phyloP scores from a whole-genome alignment of 2,888 invertebrate genomes.

The Ectropis crepuscularia region DNA sequence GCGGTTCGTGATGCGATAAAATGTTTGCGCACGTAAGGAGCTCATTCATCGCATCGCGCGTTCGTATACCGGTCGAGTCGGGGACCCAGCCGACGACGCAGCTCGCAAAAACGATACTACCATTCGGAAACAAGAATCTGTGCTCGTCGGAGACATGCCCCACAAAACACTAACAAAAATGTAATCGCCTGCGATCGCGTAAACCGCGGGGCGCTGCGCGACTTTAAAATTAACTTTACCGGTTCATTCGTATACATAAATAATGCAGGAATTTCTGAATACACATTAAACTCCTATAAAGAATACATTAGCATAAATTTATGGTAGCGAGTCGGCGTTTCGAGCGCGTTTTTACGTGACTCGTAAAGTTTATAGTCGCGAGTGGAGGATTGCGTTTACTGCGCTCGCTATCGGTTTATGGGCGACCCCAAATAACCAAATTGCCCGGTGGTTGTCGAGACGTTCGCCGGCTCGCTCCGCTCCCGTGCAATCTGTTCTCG shows the following conservation, averaged over 20 bases:
- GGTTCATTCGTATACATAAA: conserved; percentile 84
- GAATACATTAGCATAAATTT: conserved; percentile 86
- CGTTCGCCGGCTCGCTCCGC: conserved; percentile 45
- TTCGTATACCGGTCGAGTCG: conserved; percentile 53
- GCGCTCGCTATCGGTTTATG: conserved; percentile 82
- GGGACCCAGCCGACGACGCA: conserved; percentile 41
- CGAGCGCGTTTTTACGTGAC: conserved; percentile 84
- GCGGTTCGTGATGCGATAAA: conserved; percentile 48
- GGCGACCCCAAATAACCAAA: conserved; percentile 83
- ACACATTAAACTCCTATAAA: conserved; percentile 85
- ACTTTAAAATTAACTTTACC: conserved; percentile 84
- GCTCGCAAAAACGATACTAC: conserved; percentile 58
- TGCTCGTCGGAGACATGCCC: conserved; percentile 61
- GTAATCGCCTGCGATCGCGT: conserved; percentile 68
- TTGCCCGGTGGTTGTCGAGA: conserved; percentile 72
- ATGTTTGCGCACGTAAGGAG: conserved; percentile 50
- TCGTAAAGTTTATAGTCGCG: conserved; percentile 85
- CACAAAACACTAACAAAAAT: conserved; percentile 68
- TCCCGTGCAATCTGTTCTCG: conserved; percentile 50
- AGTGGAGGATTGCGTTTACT: conserved; percentile 84
- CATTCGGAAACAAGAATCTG: conserved; percentile 60
- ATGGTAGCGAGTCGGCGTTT: conserved; percentile 83
- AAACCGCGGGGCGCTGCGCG: conserved; percentile 74
- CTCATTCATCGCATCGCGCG: conserved; percentile 52
- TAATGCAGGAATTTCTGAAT: conserved; percentile 84